Evolutionary conservation across 1,140 invertebrate genomes (phyloP), one percentile per base, ranked within the genome.

Genomic region (Diorhabda sublineata): DNA sequence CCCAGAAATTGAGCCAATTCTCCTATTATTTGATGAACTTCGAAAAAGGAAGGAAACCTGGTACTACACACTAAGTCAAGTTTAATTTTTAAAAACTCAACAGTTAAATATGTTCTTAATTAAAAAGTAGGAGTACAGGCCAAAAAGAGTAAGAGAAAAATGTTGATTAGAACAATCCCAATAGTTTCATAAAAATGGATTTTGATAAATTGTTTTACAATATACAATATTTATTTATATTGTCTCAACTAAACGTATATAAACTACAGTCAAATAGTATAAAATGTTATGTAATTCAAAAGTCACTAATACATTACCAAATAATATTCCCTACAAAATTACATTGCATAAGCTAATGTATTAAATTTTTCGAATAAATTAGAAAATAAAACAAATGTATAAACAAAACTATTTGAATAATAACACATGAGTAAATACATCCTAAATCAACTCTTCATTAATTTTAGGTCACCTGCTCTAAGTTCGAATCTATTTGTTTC

Each of bases 321-420:
- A 26, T 61, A 61, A 61, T 41, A 41, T 61, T 41, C 8, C 26
- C 42, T 41, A 45, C 11, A 64, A 62, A 42, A 63, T 64, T 42
- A 57, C 47, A 61, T 64, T 69, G 11, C 42, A 56, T 9, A 47
- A 58, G 61, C 43, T 69, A 69, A 42, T 43, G 58, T 52, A 6
- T 52, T 57, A 58, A 69, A 57, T 58, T 63, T 61, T 47, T 63
- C 8, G 9, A 69, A 68, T 43, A 61, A 47, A 63, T 57, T 62
- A 68, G n/a, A 41, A 66, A 42, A 58, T 43, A 58, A 43, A 59
- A 6, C 26, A 26, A 69, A 61, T 62, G 42, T 8, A 58, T 52
- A 8, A 52, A 3, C n/a, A 52, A 52, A 52, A 3, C n/a, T 8
- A 52, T 8, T 52, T 52, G n/a, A 52, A 52, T 52, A 52, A 4